Percentiles rank a stretch among this genome's conserved stretches.
Conservation (phyloP, 2,888 invertebrate genomes). For the Clunio marinus region DNA sequence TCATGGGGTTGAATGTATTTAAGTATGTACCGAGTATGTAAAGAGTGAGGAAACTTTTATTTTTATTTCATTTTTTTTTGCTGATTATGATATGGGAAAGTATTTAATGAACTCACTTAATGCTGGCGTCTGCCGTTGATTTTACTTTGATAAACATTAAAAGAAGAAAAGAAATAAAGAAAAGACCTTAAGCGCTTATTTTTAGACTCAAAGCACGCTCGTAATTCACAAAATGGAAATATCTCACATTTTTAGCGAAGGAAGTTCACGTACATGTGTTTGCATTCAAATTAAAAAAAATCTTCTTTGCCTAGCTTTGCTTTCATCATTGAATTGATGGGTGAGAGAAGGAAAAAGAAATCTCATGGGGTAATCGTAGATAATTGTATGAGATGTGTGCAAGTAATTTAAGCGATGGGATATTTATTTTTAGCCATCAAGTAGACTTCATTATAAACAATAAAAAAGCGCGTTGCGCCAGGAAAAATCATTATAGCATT, state of each 20-base stretch:
- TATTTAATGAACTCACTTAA: constrained; percentile 30
- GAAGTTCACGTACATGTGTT: constrained; percentile 36
- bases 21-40: too few relatives aligned
- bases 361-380: neutral
- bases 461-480: constrained; percentile 13
- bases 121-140: constrained; percentile 31
- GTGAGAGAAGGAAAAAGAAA: neutral
- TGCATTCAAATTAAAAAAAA: constrained; percentile 34
- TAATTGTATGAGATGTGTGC: neutral
- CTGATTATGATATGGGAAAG: constrained; percentile 13
- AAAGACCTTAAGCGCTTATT: constrained; percentile 35
- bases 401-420: constrained; percentile 14
- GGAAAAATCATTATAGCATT: too few relatives aligned
- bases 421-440: constrained; percentile 25
- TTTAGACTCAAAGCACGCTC: constrained; percentile 17
- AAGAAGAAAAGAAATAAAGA: neutral
- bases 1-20: neutral
- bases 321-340: neutral
- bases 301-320: neutral
- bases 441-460: constrained; percentile 20
- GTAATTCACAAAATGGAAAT: constrained; percentile 23
- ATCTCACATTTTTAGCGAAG: constrained; percentile 2
- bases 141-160: constrained; percentile 30
- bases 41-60: neutral
- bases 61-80: neutral